phyloP scores from a whole-genome alignment of 1,140 invertebrate species.

The Leptopilina clavipes region DNA sequence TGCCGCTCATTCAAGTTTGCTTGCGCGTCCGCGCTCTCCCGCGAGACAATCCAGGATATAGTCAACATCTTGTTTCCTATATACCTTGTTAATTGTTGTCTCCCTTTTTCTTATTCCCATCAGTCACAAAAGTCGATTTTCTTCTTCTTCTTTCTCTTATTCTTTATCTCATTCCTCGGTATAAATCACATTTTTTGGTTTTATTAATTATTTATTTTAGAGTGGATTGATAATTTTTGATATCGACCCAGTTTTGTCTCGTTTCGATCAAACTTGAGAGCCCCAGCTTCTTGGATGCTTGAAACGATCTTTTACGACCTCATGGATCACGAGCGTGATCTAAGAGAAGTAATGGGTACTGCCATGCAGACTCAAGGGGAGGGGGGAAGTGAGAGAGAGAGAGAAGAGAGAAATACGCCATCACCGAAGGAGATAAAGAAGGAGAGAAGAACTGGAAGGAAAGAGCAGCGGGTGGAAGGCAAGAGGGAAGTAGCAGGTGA shows the following conservation, averaged over 20 bases:
- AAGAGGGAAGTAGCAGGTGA: slow-evolving; percentile 66
- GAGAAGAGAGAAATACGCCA: slow-evolving; percentile 18
- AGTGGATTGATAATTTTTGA: not conserved
- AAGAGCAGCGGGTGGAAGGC: slow-evolving; percentile 43
- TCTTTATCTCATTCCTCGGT: no score
- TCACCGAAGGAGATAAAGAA: not conserved
- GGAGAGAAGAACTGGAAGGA: slow-evolving; percentile 27
- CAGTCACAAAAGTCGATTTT: no score
- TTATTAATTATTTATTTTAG: no score
- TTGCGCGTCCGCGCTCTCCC: not conserved
- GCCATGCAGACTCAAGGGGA: slow-evolving; percentile 40
- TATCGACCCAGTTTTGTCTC: slow-evolving; percentile 2
- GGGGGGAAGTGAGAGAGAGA: slow-evolving; percentile 29
- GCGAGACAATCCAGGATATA: not conserved
- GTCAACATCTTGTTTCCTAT: slow-evolving; percentile 22
- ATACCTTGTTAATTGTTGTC: slow-evolving; percentile 15
- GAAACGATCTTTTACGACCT: slow-evolving; percentile 52
- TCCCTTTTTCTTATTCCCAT: not conserved
- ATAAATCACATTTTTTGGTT: no score
- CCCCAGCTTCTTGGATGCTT: slow-evolving; percentile 34
- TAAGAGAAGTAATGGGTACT: slow-evolving; percentile 62
- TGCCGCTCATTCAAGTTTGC: slow-evolving; percentile 46
- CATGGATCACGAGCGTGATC: slow-evolving; percentile 61
- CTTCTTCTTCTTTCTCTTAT: no score
- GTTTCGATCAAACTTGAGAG: slow-evolving; percentile 35